These are phyloP conservation scores for Dicranocentrus wangi DNA, from an alignment of 2,888 invertebrate genomes.

Conservation along the genomic window DNA sequence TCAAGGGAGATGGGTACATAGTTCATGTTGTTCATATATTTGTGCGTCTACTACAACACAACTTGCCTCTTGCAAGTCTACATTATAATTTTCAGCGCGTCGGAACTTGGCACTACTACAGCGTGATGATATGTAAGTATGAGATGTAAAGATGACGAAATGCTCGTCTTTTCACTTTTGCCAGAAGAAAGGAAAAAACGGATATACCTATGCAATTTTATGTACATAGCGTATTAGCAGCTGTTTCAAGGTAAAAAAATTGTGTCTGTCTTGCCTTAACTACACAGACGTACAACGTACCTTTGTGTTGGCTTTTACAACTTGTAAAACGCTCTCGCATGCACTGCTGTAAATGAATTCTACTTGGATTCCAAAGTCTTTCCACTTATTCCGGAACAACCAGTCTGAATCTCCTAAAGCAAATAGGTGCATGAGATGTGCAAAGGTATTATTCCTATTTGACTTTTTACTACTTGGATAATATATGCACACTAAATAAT, in stretches of 20 bases:
- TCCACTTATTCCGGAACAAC: constrained; percentile 71
- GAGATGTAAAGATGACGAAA: constrained; percentile 1
- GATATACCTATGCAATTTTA: no score
- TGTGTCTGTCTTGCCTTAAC: constrained; percentile 16
- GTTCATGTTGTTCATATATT: not conserved
- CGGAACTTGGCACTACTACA: constrained; percentile 3
- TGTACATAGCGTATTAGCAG: constrained; percentile 21
- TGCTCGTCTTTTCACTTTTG: not conserved
- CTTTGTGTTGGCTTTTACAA: constrained; percentile 77
- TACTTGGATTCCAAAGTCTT: constrained; percentile 70
- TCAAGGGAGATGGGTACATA: no score
- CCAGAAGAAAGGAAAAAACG: not conserved
- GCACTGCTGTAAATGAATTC: constrained; percentile 77
- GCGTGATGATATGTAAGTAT: not conserved
- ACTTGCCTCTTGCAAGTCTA: no score
- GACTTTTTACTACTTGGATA: no score
- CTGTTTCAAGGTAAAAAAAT: constrained; percentile 44
- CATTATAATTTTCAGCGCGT: not conserved
- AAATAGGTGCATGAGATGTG: no score
- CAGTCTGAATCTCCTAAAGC: constrained; percentile 77
- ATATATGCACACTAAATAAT: no score
- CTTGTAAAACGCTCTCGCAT: constrained; percentile 75
- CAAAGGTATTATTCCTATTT: no score
- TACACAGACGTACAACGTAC: constrained; percentile 73
- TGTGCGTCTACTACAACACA: not conserved